Evolutionary conservation across 2,113 vertebrate species (phyloP).

Genomic region (Urocitellus parryii): DNA sequence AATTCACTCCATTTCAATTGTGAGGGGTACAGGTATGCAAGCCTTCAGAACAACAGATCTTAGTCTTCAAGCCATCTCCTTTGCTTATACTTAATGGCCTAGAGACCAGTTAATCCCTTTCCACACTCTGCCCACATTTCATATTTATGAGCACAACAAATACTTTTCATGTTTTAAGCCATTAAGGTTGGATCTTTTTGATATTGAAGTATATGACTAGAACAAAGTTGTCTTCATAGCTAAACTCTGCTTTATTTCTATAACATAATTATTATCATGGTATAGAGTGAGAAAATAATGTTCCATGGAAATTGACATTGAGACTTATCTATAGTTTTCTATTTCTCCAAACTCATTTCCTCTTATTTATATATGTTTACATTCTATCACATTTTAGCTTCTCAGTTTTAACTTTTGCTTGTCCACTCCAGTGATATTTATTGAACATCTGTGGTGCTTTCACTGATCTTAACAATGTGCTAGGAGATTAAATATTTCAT

Average conservation of each 20-base stretch:
- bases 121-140: not conserved
- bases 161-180: not conserved
- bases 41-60: not conserved
- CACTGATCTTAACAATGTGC: slow-evolving; percentile 5
- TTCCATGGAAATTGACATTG: not conserved
- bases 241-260: slow-evolving; percentile 14
- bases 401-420: not conserved
- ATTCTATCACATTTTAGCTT: not conserved
- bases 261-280: not conserved
- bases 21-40: not conserved
- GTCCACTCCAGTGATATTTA: not conserved
- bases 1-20: no score
- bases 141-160: not conserved
- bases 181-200: not conserved
- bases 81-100: not conserved
- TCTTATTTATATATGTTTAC: not conserved
- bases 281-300: not conserved
- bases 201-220: not conserved
- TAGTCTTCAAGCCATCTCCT: not conserved
- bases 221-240: not conserved
- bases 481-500: not conserved
- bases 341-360: not conserved
- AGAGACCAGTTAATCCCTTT: not conserved
- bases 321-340: not conserved
- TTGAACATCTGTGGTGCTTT: not conserved